Base-by-base conservation (phyloP, 1,140 invertebrate genomes). In the Tenebrio molitor region DNA sequence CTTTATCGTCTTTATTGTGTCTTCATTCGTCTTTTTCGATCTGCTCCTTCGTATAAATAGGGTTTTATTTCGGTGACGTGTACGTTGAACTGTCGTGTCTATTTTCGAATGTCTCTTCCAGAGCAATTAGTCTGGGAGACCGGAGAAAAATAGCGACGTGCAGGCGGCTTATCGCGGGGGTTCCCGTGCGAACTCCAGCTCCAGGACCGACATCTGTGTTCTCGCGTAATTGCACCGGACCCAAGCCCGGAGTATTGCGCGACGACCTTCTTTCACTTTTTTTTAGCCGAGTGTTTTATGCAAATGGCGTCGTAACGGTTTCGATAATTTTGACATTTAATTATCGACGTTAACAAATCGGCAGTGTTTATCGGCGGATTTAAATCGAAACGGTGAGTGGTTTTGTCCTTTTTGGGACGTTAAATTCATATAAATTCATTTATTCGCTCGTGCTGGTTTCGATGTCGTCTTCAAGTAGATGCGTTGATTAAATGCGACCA, bases 61-160 rank as follows among this genome's bases (percentile, higher is more conserved):
- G 50, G 50, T 25, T 58, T 58, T 58, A 58, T 58, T 58, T 58
- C 23, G 50, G 50, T 58, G 16, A 50, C 50, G 21, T 58, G 50
- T 29, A 29, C 50, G 50, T 58, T 58, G 50, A 58, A 58, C 50
- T 58, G 50, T 50, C 17, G 44, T 12, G 50, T 58, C 50, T 58
- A 58, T 58, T 58, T 58, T 58, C 23, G 50, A 50, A 29, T 58
- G 23, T 25, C 50, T 25, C 50, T 58, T 58, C 50, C 36, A 39
- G 36, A 2, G 7, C 12, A 39, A 39, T 58, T 17, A 29, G 23
- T 46, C 42, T 46, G 50, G 23, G 19, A 23, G 46, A 15, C 7
- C 10, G 10, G 23, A 53, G 8, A 23, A 23, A 53, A 39, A 39
- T 39, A 39, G 36, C 36, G n/a, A 39, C n/a, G 36, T 33, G n/a